These are phyloP conservation scores for Brachyopa scutellaris DNA, from an alignment of 2,888 invertebrate species.

Conservation along the genomic window DNA sequence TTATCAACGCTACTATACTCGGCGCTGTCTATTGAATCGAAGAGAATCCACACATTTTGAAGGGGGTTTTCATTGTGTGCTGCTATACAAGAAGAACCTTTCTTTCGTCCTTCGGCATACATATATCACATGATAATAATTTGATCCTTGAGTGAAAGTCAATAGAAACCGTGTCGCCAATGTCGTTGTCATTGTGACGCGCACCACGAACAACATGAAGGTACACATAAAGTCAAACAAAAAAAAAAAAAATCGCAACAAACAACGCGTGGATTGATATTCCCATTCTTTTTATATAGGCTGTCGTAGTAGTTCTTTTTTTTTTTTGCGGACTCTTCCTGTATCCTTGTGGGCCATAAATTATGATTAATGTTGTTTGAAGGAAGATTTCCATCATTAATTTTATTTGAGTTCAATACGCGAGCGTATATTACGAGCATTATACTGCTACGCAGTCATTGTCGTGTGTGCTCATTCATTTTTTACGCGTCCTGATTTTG, in stretches of 20 bases:
- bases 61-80: constrained; percentile 3
- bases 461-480: constrained; percentile 46
- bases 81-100: not conserved
- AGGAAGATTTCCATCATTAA: constrained; percentile 66
- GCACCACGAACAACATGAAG: not conserved
- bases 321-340: constrained; percentile 14
- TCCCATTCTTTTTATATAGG: constrained; percentile 1
- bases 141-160: constrained; percentile 65
- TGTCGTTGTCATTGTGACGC: constrained; percentile 46
- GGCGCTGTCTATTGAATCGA: constrained; percentile 52
- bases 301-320: not conserved
- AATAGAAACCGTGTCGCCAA: constrained; percentile 58
- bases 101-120: constrained; percentile 11
- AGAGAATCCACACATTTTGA: not conserved
- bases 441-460: constrained; percentile 45
- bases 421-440: constrained; percentile 27
- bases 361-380: constrained; percentile 70
- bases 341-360: constrained; percentile 57
- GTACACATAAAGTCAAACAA: not conserved
- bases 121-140: constrained; percentile 55
- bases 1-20: constrained; percentile 70
- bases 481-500: constrained; percentile 55
- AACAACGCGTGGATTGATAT: constrained; percentile 21
- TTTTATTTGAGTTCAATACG: constrained; percentile 70
- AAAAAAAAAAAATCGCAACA: constrained; percentile 9